Evolutionary conservation across 2,113 vertebrate genomes (phyloP).

Genomic region (Chunga burmeisteri): DNA sequence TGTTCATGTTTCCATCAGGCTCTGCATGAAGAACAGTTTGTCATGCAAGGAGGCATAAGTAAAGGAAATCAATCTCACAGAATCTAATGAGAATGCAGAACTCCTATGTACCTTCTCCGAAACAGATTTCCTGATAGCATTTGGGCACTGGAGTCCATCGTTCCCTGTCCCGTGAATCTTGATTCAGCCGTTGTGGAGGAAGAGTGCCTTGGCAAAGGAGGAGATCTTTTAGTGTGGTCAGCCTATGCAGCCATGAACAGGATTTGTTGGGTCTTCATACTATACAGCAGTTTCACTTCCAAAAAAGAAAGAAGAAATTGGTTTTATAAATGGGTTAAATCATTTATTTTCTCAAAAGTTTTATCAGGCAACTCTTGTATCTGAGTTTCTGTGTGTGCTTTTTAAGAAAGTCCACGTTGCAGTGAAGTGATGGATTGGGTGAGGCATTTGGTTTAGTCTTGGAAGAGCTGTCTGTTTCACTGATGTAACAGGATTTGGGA

Average conservation of each 20-base stretch:
- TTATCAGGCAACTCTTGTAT: not conserved
- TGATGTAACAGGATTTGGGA: not conserved
- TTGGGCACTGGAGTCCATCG: not conserved
- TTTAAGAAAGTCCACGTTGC: not conserved
- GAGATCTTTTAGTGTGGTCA: not conserved
- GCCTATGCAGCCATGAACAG: rapidly evolving
- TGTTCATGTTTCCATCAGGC: slow-evolving; percentile 62
- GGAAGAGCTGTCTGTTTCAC: not conserved
- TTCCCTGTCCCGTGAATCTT: not conserved
- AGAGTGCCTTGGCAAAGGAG: not conserved
- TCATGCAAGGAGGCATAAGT: slow-evolving; percentile 58
- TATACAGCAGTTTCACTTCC: not conserved
- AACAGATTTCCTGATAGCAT: not conserved
- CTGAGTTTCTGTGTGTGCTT: not conserved
- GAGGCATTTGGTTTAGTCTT: not conserved
- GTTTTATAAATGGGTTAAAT: not conserved
- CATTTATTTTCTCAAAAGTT: not conserved
- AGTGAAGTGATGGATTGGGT: not conserved
- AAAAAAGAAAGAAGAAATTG: not conserved
- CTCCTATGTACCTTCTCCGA: not conserved
- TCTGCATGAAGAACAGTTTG: slow-evolving; percentile 41
- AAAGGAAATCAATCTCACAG: slow-evolving; percentile 61
- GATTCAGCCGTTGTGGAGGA: not conserved
- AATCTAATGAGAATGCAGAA: slow-evolving; percentile 4
- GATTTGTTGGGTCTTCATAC: not conserved